Base-by-base conservation (phyloP, 2,888 invertebrate species). In the Perithous albicinctus region DNA sequence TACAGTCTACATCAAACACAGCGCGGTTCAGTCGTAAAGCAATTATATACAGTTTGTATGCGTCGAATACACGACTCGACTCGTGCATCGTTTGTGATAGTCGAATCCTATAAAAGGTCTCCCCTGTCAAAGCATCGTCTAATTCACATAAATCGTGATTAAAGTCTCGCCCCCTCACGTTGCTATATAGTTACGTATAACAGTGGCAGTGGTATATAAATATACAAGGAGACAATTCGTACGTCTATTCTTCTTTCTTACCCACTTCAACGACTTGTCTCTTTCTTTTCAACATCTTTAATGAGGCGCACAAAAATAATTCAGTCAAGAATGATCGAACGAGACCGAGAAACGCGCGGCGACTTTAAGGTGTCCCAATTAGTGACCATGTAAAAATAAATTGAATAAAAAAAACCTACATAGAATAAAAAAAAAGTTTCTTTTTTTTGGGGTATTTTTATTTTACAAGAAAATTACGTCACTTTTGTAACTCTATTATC, bases 61-160 rank as follows among this genome's bases (percentile, higher is more conserved):
- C 26, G 18, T 59, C 10, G n/a, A 72, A 72, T 15, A 56, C 20
- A 18, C 46, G 66, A 43, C 20, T 26, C 29, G 41, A 43, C 7
- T 32, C 35, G 12, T 20, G 59, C 6, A 38, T 54, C 69, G 43
- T 29, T 12, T 4, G 29, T 18, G n/a, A 72, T 18, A 20, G 29
- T 54, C 64, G 51, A 54, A 46, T 46, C 35, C 38, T 64, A 48
- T 48, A 51, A 48, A 61, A 63, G 61, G 63, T 63, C 18, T 10
- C 8, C n/a, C n/a, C 10, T 43, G 72, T 76, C 48, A 56, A 72
- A 72, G 64, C 76, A 43, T 72, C 76, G 63, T 77, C 54, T 63
- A 63, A 80, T 77, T 72, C 61, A 23, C 67, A 69, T 80, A 67
- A 69, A 80, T 78, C 56, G 72, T 66, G 18, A 66, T 72, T 38